phyloP scores from a whole-genome alignment of 2,888 invertebrate genomes.

The Pantelozetes paolii region DNA sequence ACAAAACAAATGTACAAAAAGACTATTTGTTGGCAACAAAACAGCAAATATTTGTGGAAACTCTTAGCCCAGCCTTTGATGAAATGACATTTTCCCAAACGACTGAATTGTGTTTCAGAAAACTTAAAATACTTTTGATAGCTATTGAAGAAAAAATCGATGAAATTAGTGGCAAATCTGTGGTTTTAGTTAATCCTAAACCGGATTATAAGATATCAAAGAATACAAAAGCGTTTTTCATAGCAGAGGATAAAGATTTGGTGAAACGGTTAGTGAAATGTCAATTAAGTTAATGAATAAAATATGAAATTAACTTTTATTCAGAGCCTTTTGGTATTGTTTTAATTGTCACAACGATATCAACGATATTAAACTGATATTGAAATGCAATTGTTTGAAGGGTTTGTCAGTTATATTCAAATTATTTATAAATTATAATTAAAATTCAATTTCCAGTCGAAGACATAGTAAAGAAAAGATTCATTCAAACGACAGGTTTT shows the following conservation, averaged over 20 bases:
- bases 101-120: conserved; percentile 99
- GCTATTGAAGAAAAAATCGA: conserved; percentile 93
- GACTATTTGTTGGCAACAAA: conserved; percentile 99
- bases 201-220: conserved; percentile 86
- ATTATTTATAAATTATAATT: too few relatives aligned
- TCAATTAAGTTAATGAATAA: background rate
- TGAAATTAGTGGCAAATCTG: conserved; percentile 84
- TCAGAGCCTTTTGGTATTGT: conserved; percentile 97
- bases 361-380: conserved; percentile 95
- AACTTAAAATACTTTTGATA: conserved; percentile 87
- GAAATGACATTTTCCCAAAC: conserved; percentile 99
- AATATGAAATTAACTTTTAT: background rate
- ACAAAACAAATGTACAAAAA: conserved; percentile 94
- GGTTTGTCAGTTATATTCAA: conserved; percentile 79
- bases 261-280: conserved; percentile 76
- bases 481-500: background rate
- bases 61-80: conserved; percentile 97
- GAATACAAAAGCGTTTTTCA: conserved; percentile 99
- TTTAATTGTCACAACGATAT: conserved; percentile 98
- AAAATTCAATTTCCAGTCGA: conserved; percentile 1
- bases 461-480: background rate
- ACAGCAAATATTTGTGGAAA: conserved; percentile 99
- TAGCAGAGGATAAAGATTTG: conserved; percentile 99
- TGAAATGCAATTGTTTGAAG: conserved; percentile 99
- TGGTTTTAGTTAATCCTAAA: conserved; percentile 97